These are phyloP conservation scores for Noturus placidus DNA, from an alignment of 2,113 vertebrate species.

Conservation along the genomic window DNA sequence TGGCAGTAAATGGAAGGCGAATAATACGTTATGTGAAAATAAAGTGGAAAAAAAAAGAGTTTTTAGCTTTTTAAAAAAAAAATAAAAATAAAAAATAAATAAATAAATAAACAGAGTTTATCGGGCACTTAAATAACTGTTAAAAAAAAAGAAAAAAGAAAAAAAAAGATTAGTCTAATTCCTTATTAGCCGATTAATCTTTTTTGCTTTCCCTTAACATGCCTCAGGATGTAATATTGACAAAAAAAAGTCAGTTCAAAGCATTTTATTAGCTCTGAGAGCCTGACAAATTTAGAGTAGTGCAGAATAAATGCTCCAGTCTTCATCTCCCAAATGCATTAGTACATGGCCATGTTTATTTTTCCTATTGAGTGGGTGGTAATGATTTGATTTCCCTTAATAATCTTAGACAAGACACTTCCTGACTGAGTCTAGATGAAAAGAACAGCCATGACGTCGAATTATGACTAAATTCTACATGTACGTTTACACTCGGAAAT, in stretches of 20 bases:
- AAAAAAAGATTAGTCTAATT: not conserved
- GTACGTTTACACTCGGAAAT: slow-evolving; percentile 20
- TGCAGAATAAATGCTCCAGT: slow-evolving; percentile 57
- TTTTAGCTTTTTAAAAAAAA: not conserved
- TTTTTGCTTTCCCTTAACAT: not conserved
- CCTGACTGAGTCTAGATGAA: slow-evolving; percentile 70
- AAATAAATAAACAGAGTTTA: not conserved
- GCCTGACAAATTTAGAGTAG: slow-evolving; percentile 43
- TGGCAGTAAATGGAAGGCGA: not conserved
- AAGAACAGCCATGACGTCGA: slow-evolving; percentile 40
- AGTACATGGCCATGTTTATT: slow-evolving; percentile 70
- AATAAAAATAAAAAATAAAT: not conserved
- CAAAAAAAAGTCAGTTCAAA: not conserved
- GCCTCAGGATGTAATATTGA: not conserved
- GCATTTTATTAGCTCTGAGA: slow-evolving; percentile 59
- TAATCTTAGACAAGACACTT: slow-evolving; percentile 66
- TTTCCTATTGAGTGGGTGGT: slow-evolving; percentile 78
- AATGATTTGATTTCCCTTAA: slow-evolving; percentile 73
- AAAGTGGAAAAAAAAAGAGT: too few relatives aligned
- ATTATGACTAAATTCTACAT: slow-evolving; percentile 1
- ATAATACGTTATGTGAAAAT: not conserved
- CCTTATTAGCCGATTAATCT: not conserved
- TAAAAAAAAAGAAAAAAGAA: not conserved
- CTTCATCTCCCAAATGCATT: slow-evolving; percentile 62
- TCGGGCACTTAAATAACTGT: too few relatives aligned